Conservation (phyloP, 1,140 invertebrate genomes). For the Drosophila bipectinata region DNA sequence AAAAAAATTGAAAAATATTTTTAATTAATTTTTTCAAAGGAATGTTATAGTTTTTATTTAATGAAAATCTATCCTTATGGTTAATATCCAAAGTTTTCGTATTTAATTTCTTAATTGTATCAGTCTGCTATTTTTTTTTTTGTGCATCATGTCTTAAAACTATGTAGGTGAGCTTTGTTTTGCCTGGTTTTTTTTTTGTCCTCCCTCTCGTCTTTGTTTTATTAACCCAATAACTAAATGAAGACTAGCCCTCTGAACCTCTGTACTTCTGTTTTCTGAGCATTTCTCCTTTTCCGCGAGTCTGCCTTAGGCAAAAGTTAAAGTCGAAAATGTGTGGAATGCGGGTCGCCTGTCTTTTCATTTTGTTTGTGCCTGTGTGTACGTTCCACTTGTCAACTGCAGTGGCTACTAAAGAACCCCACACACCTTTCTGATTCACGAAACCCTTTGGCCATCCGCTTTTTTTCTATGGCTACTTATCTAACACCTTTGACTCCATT, state of each 20-base stretch:
- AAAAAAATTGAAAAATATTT: neutral
- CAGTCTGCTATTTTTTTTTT: neutral
- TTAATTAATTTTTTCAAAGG: too few species aligned
- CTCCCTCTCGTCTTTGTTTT: constrained; percentile 55
- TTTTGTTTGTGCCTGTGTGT: constrained; percentile 29
- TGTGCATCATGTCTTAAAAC: constrained; percentile 32
- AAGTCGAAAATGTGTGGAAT: constrained; percentile 68
- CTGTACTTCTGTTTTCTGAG: neutral
- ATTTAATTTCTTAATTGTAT: neutral
- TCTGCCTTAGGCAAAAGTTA: constrained; percentile 44
- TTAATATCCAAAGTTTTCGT: too few species aligned
- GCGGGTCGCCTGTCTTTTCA: constrained; percentile 63
- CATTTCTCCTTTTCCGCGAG: constrained; percentile 8
- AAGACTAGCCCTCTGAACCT: constrained; percentile 16
- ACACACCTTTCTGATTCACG: neutral
- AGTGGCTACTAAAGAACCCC: constrained; percentile 22
- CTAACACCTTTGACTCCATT: constrained; percentile 77
- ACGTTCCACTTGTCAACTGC: constrained; percentile 69
- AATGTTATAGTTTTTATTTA: too few species aligned
- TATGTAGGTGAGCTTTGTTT: constrained; percentile 55
- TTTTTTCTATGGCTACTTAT: constrained; percentile 53
- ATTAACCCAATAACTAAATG: constrained; percentile 79
- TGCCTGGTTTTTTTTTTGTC: constrained; percentile 15
- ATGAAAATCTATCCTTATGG: too few species aligned
- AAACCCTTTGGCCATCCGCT: constrained; percentile 1